Conservation (phyloP, 2,113 vertebrate species). For the Caranx ignobilis region DNA sequence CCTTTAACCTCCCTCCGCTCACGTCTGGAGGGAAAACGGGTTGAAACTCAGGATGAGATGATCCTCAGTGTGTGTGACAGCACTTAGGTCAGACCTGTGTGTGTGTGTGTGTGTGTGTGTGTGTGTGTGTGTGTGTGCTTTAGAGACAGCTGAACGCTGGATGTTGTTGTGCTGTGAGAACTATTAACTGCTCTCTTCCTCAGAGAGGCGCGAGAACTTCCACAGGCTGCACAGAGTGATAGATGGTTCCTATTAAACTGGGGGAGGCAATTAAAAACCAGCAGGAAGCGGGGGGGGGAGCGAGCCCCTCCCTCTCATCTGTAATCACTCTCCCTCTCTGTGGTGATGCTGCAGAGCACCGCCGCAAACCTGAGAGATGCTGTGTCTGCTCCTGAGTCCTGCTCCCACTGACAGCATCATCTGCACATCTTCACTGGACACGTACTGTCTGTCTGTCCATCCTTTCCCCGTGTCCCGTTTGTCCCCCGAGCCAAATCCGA, state of each 20-base stretch:
- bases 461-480: neutral
- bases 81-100: slow-evolving; percentile 1
- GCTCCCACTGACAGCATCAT: slow-evolving; percentile 40
- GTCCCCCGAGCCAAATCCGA: neutral
- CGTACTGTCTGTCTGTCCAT: neutral
- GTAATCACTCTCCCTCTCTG: slow-evolving; percentile 56
- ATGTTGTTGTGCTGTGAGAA: slow-evolving; percentile 27
- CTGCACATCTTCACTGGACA: slow-evolving; percentile 2
- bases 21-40: neutral
- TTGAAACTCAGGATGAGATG: slow-evolving; percentile 12
- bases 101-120: too few relatives aligned
- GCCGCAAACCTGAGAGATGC: slow-evolving; percentile 11
- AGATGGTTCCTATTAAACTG: slow-evolving; percentile 77
- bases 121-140: slow-evolving; percentile 10
- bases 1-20: neutral
- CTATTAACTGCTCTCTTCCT: slow-evolving; percentile 39
- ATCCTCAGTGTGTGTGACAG: slow-evolving; percentile 28
- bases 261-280: slow-evolving; percentile 76
- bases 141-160: slow-evolving; percentile 15
- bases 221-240: slow-evolving; percentile 61
- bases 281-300: slow-evolving; percentile 32
- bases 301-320: slow-evolving; percentile 56
- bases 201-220: slow-evolving; percentile 54
- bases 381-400: slow-evolving; percentile 13
- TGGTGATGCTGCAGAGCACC: slow-evolving; percentile 17